Base-by-base conservation (phyloP, 2,797 vertebrate genomes). In the Siniperca undulata region DNA sequence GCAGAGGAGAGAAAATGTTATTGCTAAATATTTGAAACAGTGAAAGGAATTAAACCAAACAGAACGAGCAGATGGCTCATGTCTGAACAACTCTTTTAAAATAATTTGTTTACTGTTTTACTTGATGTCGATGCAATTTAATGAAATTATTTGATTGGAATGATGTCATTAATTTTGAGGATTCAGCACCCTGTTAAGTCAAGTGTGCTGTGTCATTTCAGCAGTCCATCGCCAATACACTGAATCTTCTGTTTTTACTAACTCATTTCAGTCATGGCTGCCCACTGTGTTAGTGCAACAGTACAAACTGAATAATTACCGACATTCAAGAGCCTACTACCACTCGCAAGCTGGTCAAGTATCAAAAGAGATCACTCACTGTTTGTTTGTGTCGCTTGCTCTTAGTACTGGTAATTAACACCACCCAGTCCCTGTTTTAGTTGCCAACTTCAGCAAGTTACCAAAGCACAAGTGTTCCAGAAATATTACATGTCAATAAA, bases 231-330 rank as follows among this genome's bases (percentile, higher is more conserved):
- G 0, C 10, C 46, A 48, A 58, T 34, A 61, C 46, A 24, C 20
- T 60, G 14, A 46, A 38, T 71, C 0, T 30, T 42, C 10, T 72
- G 5, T 40, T 55, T 69, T 50, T 58, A 11, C 30, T 34, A 50
- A 34, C 27, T 75, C 46, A 40, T 60, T 70, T 7, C 65, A 55
- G 44, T 22, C 38, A 40, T 40, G 17, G 60, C 53, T 56, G 46
- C 36, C 11, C 10, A 9, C 55, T 62, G 11, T 56, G 17, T 59
- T 16, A 50, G 30, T 64, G 62, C 30, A 71, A 50, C 55, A 36
- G 46, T 34, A 73, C 38, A 66, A 50, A 74, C 59, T 74, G 42
- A 80, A 85, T 88, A 50, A 82, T 77, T 74, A 50, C 80, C 20
- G 13, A 30, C 40, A 6, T 27, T 20, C 4, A 81, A 48, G 34